phyloP scores from a whole-genome alignment of 2,113 vertebrate species.

The Ranitomeya imitator region DNA sequence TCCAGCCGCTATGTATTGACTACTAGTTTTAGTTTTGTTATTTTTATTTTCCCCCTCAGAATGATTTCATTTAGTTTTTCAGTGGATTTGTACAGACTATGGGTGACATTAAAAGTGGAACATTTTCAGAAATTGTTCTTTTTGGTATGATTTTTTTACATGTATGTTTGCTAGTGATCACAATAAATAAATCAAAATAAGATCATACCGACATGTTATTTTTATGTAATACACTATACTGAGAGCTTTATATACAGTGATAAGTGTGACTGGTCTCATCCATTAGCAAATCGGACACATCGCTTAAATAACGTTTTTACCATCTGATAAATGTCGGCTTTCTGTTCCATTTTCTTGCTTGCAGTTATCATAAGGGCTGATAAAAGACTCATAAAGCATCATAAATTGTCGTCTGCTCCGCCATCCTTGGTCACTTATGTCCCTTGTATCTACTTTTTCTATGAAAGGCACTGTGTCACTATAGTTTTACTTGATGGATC shows the following conservation, averaged over 20 bases:
- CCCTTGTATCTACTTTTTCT: neutral
- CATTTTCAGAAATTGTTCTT: too few species aligned
- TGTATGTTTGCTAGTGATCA: neutral
- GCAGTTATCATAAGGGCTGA: neutral
- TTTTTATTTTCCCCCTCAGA: too few species aligned
- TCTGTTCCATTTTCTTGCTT: neutral
- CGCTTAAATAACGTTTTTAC: neutral
- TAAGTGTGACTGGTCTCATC: neutral
- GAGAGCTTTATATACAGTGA: neutral
- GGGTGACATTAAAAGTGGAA: too few species aligned
- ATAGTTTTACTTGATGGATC: constrained; percentile 36
- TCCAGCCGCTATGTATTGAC: too few species aligned
- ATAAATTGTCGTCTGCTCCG: neutral
- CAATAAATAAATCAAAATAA: neutral
- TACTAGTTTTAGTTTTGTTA: too few species aligned
- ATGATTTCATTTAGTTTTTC: too few species aligned
- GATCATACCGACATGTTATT: neutral
- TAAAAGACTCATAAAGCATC: constrained; percentile 21
- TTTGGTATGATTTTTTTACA: too few species aligned
- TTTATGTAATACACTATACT: neutral
- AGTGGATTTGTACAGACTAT: too few species aligned
- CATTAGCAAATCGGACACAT: neutral
- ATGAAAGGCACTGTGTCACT: constrained; percentile 35
- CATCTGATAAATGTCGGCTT: constrained; percentile 5
- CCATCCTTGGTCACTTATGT: constrained; percentile 18